These are phyloP conservation scores for Drosophila mulleri DNA, from an alignment of 2,888 invertebrate species.

Conservation along the genomic window DNA sequence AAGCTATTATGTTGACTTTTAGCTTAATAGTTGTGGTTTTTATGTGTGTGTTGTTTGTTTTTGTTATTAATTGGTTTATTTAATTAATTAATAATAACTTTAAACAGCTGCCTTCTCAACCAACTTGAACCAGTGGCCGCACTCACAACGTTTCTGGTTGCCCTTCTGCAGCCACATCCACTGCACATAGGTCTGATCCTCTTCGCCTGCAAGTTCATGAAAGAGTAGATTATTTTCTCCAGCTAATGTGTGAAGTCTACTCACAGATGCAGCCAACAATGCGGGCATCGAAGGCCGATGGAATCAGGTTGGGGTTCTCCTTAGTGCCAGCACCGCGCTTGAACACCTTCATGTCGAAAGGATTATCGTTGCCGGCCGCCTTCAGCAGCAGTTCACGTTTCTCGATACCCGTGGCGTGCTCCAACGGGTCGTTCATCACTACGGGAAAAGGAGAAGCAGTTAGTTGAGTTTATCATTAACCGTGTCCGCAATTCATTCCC, in stretches of 20 bases:
- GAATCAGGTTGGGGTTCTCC: slow-evolving; percentile 94
- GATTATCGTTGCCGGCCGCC: slow-evolving; percentile 94
- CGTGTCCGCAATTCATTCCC: neutral
- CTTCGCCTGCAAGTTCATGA: slow-evolving; percentile 88
- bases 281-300: slow-evolving; percentile 95
- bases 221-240: neutral
- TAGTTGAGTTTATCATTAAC: slow-evolving; percentile 6
- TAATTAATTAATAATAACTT: slow-evolving; percentile 83
- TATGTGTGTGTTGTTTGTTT: slow-evolving; percentile 41
- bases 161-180: slow-evolving; percentile 98
- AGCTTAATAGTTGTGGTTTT: slow-evolving; percentile 73
- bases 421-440: slow-evolving; percentile 95
- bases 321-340: slow-evolving; percentile 94
- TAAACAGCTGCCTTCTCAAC: slow-evolving; percentile 91
- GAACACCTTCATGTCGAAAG: slow-evolving; percentile 92
- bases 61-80: slow-evolving; percentile 76
- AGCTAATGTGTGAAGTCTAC: slow-evolving; percentile 67
- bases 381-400: slow-evolving; percentile 94
- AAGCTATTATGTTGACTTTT: slow-evolving; percentile 80
- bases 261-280: slow-evolving; percentile 97
- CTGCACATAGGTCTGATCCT: slow-evolving; percentile 94
- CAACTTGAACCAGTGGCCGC: slow-evolving; percentile 98
- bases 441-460: slow-evolving; percentile 25
- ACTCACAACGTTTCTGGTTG: slow-evolving; percentile 95
- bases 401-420: slow-evolving; percentile 97